These are phyloP conservation scores for Ptilonorhynchus violaceus DNA, from an alignment of 2,113 vertebrate species.

Conservation along the genomic window DNA sequence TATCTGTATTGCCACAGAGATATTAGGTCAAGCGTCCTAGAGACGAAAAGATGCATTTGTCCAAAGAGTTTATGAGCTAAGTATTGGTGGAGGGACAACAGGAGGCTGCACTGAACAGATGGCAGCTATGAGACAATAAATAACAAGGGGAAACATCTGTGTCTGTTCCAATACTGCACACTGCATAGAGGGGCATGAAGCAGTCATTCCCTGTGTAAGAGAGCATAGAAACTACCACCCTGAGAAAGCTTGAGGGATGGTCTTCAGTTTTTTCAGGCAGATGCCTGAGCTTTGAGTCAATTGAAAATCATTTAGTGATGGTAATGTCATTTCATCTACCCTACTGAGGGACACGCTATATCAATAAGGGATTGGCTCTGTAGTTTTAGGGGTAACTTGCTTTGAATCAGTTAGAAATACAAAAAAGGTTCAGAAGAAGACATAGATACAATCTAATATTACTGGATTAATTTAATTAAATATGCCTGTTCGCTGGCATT, in stretches of 20 bases:
- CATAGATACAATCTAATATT: neutral
- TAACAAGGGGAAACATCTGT: constrained; percentile 32
- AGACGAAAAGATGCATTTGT: neutral
- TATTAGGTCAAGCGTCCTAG: neutral
- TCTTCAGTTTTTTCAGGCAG: neutral
- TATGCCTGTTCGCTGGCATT: neutral
- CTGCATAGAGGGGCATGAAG: neutral
- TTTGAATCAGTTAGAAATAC: neutral
- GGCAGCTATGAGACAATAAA: constrained; percentile 12
- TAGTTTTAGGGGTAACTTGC: neutral
- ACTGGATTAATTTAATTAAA: neutral
- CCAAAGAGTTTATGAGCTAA: neutral
- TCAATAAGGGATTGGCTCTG: neutral
- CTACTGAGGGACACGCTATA: neutral
- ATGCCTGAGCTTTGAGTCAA: neutral
- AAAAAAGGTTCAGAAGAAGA: neutral
- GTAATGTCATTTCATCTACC: neutral
- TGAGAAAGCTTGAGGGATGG: neutral
- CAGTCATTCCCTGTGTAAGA: neutral
- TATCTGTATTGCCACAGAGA: neutral
- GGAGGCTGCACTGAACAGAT: neutral
- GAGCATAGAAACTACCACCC: neutral
- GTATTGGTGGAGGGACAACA: neutral
- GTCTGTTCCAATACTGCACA: neutral
- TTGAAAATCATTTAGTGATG: neutral